These are phyloP conservation scores for Neoarius graeffei DNA, from an alignment of 2,113 vertebrate genomes.

Conservation along the genomic window DNA sequence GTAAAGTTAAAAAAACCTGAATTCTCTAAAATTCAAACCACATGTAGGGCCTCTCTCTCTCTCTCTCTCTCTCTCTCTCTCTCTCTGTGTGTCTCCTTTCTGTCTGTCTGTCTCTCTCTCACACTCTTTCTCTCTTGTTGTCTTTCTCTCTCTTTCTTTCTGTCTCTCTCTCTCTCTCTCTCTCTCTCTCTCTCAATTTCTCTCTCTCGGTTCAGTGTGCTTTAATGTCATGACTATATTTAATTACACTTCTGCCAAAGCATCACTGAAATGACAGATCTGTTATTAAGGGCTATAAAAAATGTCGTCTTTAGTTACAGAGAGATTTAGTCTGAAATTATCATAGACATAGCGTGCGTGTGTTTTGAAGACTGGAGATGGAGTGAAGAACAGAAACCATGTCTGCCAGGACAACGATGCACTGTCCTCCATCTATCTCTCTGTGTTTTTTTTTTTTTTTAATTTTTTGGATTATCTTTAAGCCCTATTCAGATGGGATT, in stretches of 20 bases:
- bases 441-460: neutral
- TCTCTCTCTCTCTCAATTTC: neutral
- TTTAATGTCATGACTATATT: constrained; percentile 3
- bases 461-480: neutral
- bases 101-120: too few species aligned
- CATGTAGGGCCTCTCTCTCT: neutral
- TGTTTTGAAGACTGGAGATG: neutral
- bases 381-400: neutral
- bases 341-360: neutral
- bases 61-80: neutral
- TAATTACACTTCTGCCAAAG: neutral
- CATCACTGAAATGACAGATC: constrained; percentile 5
- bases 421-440: neutral
- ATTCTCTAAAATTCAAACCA: neutral
- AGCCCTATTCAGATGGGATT: neutral
- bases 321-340: neutral
- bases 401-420: neutral
- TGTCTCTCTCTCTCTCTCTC: neutral
- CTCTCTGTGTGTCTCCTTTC: neutral
- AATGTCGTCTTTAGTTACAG: neutral
- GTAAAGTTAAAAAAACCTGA: neutral
- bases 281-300: constrained; percentile 13
- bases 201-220: neutral
- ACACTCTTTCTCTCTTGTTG: too few species aligned
- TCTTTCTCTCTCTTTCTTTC: too few species aligned